Evolutionary conservation across 2,113 vertebrate species (phyloP), one percentile per base, ranked within the genome.

Genomic region (Nicator chloris): DNA sequence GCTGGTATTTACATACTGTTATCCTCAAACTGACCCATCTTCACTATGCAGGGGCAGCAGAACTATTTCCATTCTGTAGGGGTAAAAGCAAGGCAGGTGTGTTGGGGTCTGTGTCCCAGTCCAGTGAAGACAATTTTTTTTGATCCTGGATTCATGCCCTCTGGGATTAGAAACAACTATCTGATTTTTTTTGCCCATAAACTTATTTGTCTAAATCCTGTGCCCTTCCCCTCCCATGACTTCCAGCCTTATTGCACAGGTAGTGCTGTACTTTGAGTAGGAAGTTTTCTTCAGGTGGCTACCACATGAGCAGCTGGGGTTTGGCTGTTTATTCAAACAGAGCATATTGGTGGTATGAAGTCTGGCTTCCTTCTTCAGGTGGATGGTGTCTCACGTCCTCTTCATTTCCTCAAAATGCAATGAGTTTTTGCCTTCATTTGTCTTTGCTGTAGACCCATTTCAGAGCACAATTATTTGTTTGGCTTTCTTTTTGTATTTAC

Each of bases 381-480:
- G 26, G 11, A 24, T 1, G 0, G 30, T 88, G 72, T 60, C 35
- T 42, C 0, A 0, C 23, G 5, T 68, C 50, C 10, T 60, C 27
- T 56, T 83, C 0, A 12, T 59, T 71, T 53, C 51, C 65, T 71
- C 61, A 57, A 80, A 86, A 85, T 6, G 8, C 47, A 42, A 14
- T 33, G 28, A 72, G 51, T 65, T 90, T 82, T 79, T 50, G 13
- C 44, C 4, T 83, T 51, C 12, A 2, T 80, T 94, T 66, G 9
- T 68, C 33, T 78, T 57, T 39, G 28, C 22, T 68, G 37, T n/a
- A 42, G 17, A 59, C 9, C 27, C 5, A 2, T 93, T 90, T 88
- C 51, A 56, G 85, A 86, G n/a, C 20, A 35, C 21, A 31, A 9
- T 23, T n/a, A 10, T 65, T 85, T 72, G 18, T 72, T 88, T 90